Conservation (phyloP, 2,113 vertebrate genomes). For the Indicator maculatus region DNA sequence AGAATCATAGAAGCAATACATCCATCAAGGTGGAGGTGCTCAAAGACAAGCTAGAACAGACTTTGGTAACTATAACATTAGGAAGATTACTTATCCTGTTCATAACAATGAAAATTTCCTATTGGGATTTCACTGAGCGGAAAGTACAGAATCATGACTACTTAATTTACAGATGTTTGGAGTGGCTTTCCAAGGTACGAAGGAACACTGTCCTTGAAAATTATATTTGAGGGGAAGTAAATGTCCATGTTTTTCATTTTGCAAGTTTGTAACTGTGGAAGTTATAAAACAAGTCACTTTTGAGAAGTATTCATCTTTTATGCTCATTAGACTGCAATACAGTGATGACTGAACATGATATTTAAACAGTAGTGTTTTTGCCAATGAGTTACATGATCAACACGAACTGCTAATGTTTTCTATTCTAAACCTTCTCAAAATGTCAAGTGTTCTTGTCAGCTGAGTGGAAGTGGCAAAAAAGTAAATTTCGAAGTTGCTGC, state of each 20-base stretch:
- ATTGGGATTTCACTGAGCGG: not conserved
- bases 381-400: slow-evolving; percentile 73
- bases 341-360: slow-evolving; percentile 69
- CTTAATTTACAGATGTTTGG: not conserved
- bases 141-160: not conserved
- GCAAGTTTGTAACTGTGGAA: not conserved
- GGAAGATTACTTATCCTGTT: not conserved
- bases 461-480: slow-evolving; percentile 66
- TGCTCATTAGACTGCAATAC: slow-evolving; percentile 67
- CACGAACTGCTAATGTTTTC: slow-evolving; percentile 72
- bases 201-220: not conserved
- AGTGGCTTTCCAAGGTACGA: not conserved
- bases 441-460: slow-evolving; percentile 73
- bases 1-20: not conserved
- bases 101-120: not conserved
- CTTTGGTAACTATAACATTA: not conserved
- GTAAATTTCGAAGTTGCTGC: slow-evolving; percentile 61
- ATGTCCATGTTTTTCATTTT: not conserved
- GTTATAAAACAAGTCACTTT: slow-evolving; percentile 52
- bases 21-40: not conserved
- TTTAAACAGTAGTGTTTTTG: slow-evolving; percentile 72
- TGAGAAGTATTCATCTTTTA: slow-evolving; percentile 57
- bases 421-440: slow-evolving; percentile 74
- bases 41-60: not conserved
- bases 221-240: not conserved